phyloP scores from a whole-genome alignment of 2,113 vertebrate species.

The Siphamia tubifer region DNA sequence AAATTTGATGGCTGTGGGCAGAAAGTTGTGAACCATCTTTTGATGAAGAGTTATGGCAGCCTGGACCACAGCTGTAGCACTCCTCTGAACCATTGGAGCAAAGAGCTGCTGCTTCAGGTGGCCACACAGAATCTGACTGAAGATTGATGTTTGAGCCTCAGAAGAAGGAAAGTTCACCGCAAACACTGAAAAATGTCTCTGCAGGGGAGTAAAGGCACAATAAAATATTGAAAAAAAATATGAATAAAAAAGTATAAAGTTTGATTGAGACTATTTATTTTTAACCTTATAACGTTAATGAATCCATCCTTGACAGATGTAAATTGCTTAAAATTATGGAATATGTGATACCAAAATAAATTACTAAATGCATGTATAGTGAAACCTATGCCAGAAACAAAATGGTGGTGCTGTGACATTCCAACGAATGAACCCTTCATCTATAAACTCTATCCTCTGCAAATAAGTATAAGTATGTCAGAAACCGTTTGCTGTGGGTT shows the following conservation, averaged over 20 bases:
- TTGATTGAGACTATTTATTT: no score
- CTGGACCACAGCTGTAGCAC: constrained; percentile 63
- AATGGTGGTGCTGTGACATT: neutral
- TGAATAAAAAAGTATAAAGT: no score
- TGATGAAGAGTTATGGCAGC: constrained; percentile 78
- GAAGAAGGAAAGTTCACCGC: constrained; percentile 81
- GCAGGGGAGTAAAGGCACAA: constrained; percentile 23
- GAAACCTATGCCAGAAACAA: neutral
- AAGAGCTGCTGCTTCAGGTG: constrained; percentile 79
- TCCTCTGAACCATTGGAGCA: constrained; percentile 61
- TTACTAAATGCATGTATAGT: no score
- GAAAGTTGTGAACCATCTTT: constrained; percentile 75
- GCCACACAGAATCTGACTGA: constrained; percentile 76
- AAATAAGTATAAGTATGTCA: no score
- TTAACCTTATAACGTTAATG: no score
- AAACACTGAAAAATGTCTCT: constrained; percentile 86
- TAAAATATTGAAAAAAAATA: neutral
- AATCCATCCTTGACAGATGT: no score
- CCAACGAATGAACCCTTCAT: neutral
- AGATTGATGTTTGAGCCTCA: constrained; percentile 78
- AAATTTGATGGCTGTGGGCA: constrained; percentile 83
- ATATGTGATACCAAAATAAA: no score
- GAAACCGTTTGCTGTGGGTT: no score
- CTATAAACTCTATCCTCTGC: neutral
- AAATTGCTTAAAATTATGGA: no score